A percentile compares a stretch with the other conserved stretches of the same genome.
Conservation (phyloP, 1,140 invertebrate genomes). For the Drosophila punjabiensis region DNA sequence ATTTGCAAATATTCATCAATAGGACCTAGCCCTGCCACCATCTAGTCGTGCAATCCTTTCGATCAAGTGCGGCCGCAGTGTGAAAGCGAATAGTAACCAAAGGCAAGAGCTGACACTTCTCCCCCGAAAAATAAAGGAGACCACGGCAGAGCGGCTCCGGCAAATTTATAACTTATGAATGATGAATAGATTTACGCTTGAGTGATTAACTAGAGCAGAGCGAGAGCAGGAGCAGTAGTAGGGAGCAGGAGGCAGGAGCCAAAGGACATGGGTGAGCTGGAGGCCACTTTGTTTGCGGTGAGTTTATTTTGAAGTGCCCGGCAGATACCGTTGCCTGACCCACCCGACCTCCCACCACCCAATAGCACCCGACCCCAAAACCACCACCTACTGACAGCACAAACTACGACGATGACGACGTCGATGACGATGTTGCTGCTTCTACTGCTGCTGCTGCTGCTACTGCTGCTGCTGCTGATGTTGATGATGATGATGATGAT, state of each 20-base stretch:
- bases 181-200: slow-evolving; percentile 84
- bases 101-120: slow-evolving; percentile 43
- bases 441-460: not conserved
- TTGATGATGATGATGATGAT: not conserved
- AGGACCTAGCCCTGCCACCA: not conserved
- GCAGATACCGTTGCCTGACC: slow-evolving; percentile 73
- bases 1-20: slow-evolving; percentile 74
- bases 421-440: not conserved
- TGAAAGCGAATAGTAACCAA: slow-evolving; percentile 44
- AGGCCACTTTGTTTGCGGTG: slow-evolving; percentile 84
- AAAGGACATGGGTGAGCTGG: slow-evolving; percentile 54
- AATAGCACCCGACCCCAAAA: slow-evolving; percentile 5
- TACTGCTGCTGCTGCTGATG: not conserved
- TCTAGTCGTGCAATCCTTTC: slow-evolving; percentile 34
- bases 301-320: slow-evolving; percentile 82
- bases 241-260: slow-evolving; percentile 21
- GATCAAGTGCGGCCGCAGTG: slow-evolving; percentile 35
- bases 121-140: slow-evolving; percentile 61
- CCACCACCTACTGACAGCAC: slow-evolving; percentile 55
- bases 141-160: slow-evolving; percentile 59
- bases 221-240: not conserved
- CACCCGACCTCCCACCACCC: slow-evolving; percentile 25
- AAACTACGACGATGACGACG: slow-evolving; percentile 23
- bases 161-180: slow-evolving; percentile 84
- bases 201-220: slow-evolving; percentile 81